phyloP scores from a whole-genome alignment of 2,113 vertebrate genomes.

The Alligator sinensis region DNA sequence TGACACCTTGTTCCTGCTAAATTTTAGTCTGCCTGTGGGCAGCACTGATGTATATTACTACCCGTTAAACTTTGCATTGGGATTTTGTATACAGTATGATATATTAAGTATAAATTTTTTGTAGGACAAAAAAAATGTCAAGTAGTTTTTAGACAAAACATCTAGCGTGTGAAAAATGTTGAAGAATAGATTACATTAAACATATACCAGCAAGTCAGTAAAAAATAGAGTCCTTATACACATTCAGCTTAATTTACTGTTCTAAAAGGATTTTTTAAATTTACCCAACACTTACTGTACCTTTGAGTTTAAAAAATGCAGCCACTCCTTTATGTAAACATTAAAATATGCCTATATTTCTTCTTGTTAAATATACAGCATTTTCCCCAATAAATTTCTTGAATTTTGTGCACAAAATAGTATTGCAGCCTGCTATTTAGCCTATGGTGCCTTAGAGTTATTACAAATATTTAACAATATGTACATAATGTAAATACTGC shows the following conservation, averaged over 20 bases:
- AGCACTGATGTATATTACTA: constrained; percentile 66
- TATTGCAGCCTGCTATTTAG: constrained; percentile 85
- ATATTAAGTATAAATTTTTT: constrained; percentile 72
- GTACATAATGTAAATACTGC: constrained; percentile 90
- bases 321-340: constrained; percentile 73
- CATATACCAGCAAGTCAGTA: constrained; percentile 73
- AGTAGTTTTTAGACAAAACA: constrained; percentile 77
- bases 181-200: constrained; percentile 66
- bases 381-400: constrained; percentile 69
- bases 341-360: constrained; percentile 73
- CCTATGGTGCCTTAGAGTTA: constrained; percentile 90
- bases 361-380: constrained; percentile 56
- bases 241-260: constrained; percentile 71
- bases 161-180: constrained; percentile 71
- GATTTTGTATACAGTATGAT: constrained; percentile 69
- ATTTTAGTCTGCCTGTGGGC: constrained; percentile 53
- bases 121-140: constrained; percentile 58
- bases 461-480: constrained; percentile 86
- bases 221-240: constrained; percentile 64
- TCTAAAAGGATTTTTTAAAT: constrained; percentile 66
- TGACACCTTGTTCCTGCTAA: constrained; percentile 37
- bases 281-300: constrained; percentile 64
- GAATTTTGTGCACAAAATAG: constrained; percentile 83
- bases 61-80: constrained; percentile 49
- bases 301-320: constrained; percentile 65